A percentile compares a stretch with the other conserved stretches of the same genome.
These are phyloP conservation scores for Rousettus madagascariensis DNA, from an alignment of 2,797 vertebrate genomes.

Conservation along the genomic window DNA sequence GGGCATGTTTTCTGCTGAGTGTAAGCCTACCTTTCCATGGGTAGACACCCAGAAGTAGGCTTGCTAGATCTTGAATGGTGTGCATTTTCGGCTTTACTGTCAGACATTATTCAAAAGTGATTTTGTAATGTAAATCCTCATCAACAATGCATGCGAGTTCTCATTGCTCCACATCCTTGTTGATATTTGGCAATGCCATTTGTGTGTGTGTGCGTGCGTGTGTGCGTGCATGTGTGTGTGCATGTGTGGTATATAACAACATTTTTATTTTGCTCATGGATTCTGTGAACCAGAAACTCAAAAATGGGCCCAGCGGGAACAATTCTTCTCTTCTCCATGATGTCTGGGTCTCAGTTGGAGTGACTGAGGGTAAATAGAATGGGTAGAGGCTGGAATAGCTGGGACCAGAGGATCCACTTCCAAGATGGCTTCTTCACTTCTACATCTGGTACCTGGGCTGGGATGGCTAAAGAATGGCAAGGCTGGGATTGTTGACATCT, in stretches of 20 bases:
- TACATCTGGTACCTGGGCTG: too few relatives aligned
- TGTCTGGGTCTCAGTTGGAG: too few relatives aligned
- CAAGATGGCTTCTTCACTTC: too few relatives aligned
- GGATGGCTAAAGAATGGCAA: too few relatives aligned
- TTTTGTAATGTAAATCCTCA: background rate
- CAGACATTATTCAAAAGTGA: slow-evolving; percentile 1
- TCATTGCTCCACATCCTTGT: background rate
- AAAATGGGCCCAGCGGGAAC: too few relatives aligned
- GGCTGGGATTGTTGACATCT: too few relatives aligned
- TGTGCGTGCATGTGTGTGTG: too few relatives aligned
- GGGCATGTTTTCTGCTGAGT: background rate
- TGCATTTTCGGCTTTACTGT: background rate
- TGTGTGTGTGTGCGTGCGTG: too few relatives aligned
- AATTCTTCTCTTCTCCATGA: too few relatives aligned
- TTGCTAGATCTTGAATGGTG: background rate
- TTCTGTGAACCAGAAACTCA: background rate
- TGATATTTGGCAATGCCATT: background rate
- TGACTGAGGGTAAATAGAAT: too few relatives aligned
- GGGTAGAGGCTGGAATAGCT: too few relatives aligned
- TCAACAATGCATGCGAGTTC: background rate
- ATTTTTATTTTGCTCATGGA: background rate
- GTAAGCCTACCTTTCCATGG: background rate
- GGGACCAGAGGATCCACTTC: too few relatives aligned
- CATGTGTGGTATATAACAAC: background rate
- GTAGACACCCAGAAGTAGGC: background rate